phyloP scores from a whole-genome alignment of 2,113 vertebrate species.

The Ciconia boyciana region DNA sequence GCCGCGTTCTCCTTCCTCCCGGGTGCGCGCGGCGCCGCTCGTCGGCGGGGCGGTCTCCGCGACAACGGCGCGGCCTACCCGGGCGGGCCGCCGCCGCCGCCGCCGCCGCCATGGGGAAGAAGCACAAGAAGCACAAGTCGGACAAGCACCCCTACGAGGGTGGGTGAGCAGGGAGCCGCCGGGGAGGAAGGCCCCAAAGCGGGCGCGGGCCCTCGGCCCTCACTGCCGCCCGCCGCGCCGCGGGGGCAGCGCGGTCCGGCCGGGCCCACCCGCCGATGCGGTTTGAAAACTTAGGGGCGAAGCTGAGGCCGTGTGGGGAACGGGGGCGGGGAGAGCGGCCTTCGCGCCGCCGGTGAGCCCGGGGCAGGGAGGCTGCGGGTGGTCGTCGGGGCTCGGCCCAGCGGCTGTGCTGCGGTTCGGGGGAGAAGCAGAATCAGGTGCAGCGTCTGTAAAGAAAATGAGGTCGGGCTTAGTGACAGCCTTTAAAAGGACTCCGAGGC shows the following conservation, averaged over 20 bases:
- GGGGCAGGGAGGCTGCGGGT: background rate
- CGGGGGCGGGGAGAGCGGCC: background rate
- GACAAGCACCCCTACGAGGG: slow-evolving; percentile 90
- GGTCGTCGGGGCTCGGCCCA: background rate
- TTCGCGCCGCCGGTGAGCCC: background rate
- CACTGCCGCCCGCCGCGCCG: background rate
- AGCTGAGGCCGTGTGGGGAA: background rate
- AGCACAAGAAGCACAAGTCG: slow-evolving; percentile 94
- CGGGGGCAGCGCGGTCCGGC: background rate
- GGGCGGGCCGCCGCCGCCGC: background rate
- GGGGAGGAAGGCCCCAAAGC: background rate
- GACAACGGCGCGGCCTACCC: slow-evolving; percentile 27
- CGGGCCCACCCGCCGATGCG: background rate
- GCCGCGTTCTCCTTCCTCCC: background rate
- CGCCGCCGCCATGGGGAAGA: slow-evolving; percentile 85
- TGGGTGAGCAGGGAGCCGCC: slow-evolving; percentile 16
- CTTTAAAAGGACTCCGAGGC: background rate
- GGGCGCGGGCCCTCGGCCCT: background rate
- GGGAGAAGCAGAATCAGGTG: background rate
- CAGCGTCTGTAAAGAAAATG: background rate
- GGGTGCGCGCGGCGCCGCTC: background rate
- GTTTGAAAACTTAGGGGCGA: background rate
- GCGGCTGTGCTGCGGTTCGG: background rate
- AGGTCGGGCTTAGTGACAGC: background rate
- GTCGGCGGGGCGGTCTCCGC: slow-evolving; percentile 28